phyloP scores from a whole-genome alignment of 1,140 invertebrate genomes.

The Sinella curviseta region DNA sequence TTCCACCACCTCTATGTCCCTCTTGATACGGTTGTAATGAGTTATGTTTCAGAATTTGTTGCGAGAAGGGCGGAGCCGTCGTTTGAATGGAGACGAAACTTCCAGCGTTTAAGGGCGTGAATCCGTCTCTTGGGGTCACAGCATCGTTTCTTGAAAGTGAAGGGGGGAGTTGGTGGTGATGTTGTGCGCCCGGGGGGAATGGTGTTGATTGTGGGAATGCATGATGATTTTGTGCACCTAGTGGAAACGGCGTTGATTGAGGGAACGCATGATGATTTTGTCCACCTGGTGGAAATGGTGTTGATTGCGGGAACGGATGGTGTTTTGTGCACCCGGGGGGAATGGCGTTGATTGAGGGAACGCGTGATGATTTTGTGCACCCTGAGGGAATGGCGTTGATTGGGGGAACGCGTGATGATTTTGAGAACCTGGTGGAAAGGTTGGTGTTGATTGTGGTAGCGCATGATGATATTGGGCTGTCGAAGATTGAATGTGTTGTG shows the following conservation, averaged over 20 bases:
- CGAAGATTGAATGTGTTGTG: constrained; percentile 9
- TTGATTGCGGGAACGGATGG: neutral
- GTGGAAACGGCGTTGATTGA: neutral
- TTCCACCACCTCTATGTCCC: neutral
- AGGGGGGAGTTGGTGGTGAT: neutral
- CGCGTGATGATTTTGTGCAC: neutral
- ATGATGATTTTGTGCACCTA: neutral
- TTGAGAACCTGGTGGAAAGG: constrained; percentile 25
- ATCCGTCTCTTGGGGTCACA: constrained; percentile 16
- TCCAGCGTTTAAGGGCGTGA: constrained; percentile 11
- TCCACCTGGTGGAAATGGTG: constrained; percentile 24
- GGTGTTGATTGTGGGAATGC: no score
- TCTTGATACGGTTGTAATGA: neutral
- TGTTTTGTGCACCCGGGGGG: neutral
- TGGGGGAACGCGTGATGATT: neutral
- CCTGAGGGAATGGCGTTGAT: neutral
- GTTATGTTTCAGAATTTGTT: constrained; percentile 11
- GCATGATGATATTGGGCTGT: constrained; percentile 14
- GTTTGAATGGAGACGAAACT: constrained; percentile 20
- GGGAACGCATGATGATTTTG: neutral
- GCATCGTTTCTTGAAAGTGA: neutral
- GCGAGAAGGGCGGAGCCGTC: constrained; percentile 4
- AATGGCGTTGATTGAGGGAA: no score
- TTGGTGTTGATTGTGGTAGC: constrained; percentile 21
- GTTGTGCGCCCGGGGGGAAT: neutral